These are phyloP conservation scores for Porites lutea DNA, from an alignment of 64 coral and sea anemone species.

Conservation along the genomic window DNA sequence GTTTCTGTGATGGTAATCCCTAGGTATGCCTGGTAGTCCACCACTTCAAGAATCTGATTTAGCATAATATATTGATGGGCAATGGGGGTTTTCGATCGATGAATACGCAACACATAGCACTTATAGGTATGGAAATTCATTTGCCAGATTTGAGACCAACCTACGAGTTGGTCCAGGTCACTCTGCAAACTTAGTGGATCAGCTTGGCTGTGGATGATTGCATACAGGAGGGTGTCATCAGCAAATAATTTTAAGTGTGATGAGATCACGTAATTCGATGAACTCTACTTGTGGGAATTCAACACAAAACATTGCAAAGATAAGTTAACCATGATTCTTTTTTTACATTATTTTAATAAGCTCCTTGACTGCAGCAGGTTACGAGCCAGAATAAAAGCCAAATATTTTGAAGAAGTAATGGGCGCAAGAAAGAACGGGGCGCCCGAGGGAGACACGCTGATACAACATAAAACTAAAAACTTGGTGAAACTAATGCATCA, in stretches of 20 bases:
- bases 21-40: constrained; percentile 47
- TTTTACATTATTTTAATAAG: too few species aligned
- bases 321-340: too few species aligned
- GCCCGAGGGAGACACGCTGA: too few species aligned
- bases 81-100: not conserved
- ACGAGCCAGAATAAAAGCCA: too few species aligned
- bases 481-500: too few species aligned
- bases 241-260: not conserved
- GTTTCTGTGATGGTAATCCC: constrained; percentile 64
- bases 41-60: not conserved
- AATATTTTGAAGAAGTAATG: too few species aligned
- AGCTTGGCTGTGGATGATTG: not conserved
- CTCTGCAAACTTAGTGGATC: constrained; percentile 8
- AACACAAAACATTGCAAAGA: too few species aligned
- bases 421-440: too few species aligned
- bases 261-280: too few species aligned
- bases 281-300: too few species aligned
- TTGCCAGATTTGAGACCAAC: not conserved
- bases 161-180: not conserved
- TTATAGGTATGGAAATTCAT: not conserved
- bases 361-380: too few species aligned
- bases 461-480: too few species aligned
- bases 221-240: constrained; percentile 36
- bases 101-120: not conserved
- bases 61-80: not conserved